A percentile compares a stretch with the other conserved stretches of the same genome.
Evolutionary conservation across 2,113 vertebrate species (phyloP).

Genomic region (Myocastor coypus): DNA sequence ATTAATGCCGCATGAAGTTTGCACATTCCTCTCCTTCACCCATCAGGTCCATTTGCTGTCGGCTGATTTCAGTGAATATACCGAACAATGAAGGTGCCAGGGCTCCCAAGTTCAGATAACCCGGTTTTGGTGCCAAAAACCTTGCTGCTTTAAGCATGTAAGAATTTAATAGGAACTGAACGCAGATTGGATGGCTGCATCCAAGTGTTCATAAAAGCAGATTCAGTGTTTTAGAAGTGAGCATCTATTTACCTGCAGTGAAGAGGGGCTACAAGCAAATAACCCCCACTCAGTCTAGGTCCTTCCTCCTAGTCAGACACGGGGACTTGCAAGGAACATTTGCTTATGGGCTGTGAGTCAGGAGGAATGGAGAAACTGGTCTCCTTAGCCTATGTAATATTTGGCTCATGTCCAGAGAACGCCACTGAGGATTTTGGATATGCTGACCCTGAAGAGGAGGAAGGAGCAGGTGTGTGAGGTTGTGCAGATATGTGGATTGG

Average conservation of each 20-base stretch:
- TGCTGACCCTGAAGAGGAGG: rapidly evolving
- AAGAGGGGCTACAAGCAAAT: background rate
- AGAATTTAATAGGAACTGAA: background rate
- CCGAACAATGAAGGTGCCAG: background rate
- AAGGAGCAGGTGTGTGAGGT: rapidly evolving
- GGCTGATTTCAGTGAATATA: background rate
- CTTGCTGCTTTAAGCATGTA: background rate
- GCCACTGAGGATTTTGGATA: background rate
- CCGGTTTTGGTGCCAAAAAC: background rate
- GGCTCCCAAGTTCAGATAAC: rapidly evolving
- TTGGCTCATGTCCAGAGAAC: background rate
- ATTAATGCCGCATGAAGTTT: conserved; percentile 72
- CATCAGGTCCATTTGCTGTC: background rate
- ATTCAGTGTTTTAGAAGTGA: conserved; percentile 48
- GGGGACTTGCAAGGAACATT: background rate
- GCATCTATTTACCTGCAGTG: background rate
- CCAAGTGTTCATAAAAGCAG: background rate
- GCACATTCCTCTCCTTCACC: conserved; percentile 36
- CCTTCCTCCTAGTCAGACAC: rapidly evolving
- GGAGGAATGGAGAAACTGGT: background rate
- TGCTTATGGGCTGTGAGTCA: rapidly evolving
- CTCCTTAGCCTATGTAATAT: background rate
- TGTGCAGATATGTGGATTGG: background rate
- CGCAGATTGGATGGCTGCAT: background rate
- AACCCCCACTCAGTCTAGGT: background rate